Evolutionary conservation across 2,797 vertebrate species (phyloP).

Genomic region (Schizopygopsis malacanthus): DNA sequence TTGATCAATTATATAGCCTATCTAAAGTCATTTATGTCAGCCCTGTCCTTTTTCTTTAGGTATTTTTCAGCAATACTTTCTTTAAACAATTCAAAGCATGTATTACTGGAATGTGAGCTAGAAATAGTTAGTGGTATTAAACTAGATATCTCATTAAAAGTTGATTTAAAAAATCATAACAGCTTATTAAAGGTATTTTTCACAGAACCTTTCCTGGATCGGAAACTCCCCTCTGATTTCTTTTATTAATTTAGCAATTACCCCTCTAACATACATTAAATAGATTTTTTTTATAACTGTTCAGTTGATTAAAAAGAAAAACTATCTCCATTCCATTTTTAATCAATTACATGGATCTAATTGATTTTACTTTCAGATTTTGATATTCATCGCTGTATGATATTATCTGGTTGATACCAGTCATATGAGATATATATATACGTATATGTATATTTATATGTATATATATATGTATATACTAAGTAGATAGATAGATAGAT

Average conservation of each 20-base stretch:
- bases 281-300: constrained; percentile 68
- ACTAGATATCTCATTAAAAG: background rate
- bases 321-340: constrained; percentile 64
- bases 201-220: background rate
- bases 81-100: background rate
- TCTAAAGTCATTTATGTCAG: background rate
- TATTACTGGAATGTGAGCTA: background rate
- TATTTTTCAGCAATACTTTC: background rate
- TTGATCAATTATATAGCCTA: background rate
- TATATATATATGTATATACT: background rate
- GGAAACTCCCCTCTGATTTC: constrained; percentile 61
- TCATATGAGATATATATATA: background rate
- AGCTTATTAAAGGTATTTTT: constrained; percentile 21
- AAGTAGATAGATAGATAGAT: no score
- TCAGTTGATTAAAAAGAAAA: constrained; percentile 71
- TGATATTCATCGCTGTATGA: constrained; percentile 36
- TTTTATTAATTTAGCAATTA: constrained; percentile 68
- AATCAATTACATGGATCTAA: constrained; percentile 63
- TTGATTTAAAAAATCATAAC: background rate
- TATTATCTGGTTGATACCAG: constrained; percentile 10
- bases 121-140: background rate
- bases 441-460: no score
- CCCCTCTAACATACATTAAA: constrained; percentile 65
- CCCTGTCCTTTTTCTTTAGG: no score
- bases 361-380: constrained; percentile 63